Base-by-base conservation (phyloP, 2,888 invertebrate genomes). In the Andrena bucephala region DNA sequence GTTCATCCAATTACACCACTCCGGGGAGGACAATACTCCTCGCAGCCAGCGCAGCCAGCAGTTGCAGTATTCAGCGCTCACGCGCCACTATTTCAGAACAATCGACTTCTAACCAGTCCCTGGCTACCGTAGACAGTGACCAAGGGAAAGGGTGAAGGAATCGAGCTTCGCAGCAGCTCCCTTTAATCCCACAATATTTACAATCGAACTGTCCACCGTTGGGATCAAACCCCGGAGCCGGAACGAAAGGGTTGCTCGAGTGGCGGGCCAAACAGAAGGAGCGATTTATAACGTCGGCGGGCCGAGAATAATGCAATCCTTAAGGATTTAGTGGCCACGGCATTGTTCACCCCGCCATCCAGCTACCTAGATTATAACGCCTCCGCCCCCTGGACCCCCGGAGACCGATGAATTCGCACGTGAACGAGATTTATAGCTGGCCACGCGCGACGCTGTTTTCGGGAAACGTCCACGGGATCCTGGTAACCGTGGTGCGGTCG, bases 171-270 rank as follows among this genome's bases (percentile, higher is more conserved):
- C 10, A 31, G 7, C 36, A 33, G 10, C 72, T 50, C 54, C 60
- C 42, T 65, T 70, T 86, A 89, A 87, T 89, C 78, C 83, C 71
- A 72, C 78, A 86, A 88, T 90, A 89, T 91, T 88, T 90, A 90
- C 88, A 83, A 77, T 85, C 71, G 24, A n/a, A 50, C 62, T 10
- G 74, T 24, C 63, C 75, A 20, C 16, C 33, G 50, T 10, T 16
- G 16, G 16, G n/a, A 31, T 60, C 36, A 7, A 13, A 10, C 0
- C 1, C 1, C 24, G 4, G 29, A 54, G 65, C 27, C 24, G 33
- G 5, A 62, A 27, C 65, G 48, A 79, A 85, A 84, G 84, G 72
- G 74, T 84, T 86, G 16, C 48, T 6, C 31, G 65, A 16, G 52
- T 42, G 24, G n/a, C 59, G 2, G 29, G 27, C 29, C 68, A 52